Base-by-base conservation (phyloP, 2,888 invertebrate genomes). In the Taenaris catops region DNA sequence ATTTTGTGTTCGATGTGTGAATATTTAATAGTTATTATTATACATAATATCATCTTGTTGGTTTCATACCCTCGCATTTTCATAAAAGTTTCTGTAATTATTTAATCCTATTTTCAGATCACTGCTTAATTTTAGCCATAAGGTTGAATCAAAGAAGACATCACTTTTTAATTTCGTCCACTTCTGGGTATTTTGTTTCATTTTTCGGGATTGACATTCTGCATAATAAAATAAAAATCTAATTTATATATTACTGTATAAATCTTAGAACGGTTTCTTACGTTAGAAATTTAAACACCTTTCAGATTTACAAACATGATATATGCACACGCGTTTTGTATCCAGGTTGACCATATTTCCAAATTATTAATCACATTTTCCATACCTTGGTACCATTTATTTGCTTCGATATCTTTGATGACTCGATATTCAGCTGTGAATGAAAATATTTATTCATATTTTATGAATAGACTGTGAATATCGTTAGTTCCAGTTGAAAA, bases 311-410 rank as follows among this genome's bases (percentile, higher is more conserved):
- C n/a, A 17, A 39, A 21, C 8, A 41, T 44, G 5, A 68, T 48
- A 32, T 61, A 54, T 23, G 50, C 51, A 38, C 64, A 59, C 8
- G 62, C 58, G 25, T 49, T 56, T 17, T 61, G 49, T 19, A 81
- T 48, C 81, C 83, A 81, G n/a, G 51, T 44, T 26, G 55, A 60
- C 78, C 81, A 79, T 33, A 63, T 48, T 37, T 74, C 63, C 12
- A 83, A 49, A 47, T 75, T 68, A 21, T 42, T 29, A 20, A 60
- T 62, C 2, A 65, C 67, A 18, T 58, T 58, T 21, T 65, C 53
- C 26, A 83, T 56, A 35, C 73, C 67, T 12, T 55, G 52, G 41
- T 68, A 68, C 75, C 75, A 78, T 46, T 60, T 56, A 7, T 50
- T 54, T 9, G 71, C 38, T 21, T 63, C 53, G n/a, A n/a, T n/a